These are phyloP conservation scores for Drosophila simulans DNA, from an alignment of 1,140 invertebrate genomes.

Conservation along the genomic window DNA sequence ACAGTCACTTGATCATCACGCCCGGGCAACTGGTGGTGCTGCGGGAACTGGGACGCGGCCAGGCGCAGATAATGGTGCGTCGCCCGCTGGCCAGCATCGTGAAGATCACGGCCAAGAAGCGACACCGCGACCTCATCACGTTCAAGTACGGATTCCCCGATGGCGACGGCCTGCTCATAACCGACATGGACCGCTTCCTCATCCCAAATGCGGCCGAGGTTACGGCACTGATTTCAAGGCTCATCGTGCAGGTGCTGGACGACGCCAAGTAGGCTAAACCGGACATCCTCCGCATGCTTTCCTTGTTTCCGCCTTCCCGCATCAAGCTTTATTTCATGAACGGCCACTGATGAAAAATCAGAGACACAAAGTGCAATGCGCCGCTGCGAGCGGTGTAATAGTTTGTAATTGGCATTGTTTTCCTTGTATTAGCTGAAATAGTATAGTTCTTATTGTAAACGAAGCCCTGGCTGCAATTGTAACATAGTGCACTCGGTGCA, in stretches of 20 bases:
- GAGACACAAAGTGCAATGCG: slow-evolving; percentile 51
- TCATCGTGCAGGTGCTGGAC: slow-evolving; percentile 85
- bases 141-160: slow-evolving; percentile 89
- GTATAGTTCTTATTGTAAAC: slow-evolving; percentile 39
- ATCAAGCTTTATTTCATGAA: slow-evolving; percentile 38
- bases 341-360: slow-evolving; percentile 4
- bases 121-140: slow-evolving; percentile 96
- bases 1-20: slow-evolving; percentile 95
- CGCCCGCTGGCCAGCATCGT: slow-evolving; percentile 95
- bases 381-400: slow-evolving; percentile 34
- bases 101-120: slow-evolving; percentile 97
- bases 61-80: slow-evolving; percentile 93
- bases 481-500: slow-evolving; percentile 53
- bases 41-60: slow-evolving; percentile 91
- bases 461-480: slow-evolving; percentile 54
- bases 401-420: slow-evolving; percentile 65
- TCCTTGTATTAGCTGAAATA: slow-evolving; percentile 57
- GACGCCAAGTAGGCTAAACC: slow-evolving; percentile 51
- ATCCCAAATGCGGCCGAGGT: slow-evolving; percentile 96
- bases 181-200: slow-evolving; percentile 95
- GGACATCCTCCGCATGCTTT: slow-evolving; percentile 13
- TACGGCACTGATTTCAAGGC: slow-evolving; percentile 87
- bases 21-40: slow-evolving; percentile 94
- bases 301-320: slow-evolving; percentile 6
- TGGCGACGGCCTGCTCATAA: slow-evolving; percentile 83